Percentiles rank a stretch among this genome's conserved stretches.
Conservation (phyloP, 1,140 invertebrate species). For the Pogonomyrmex barbatus region DNA sequence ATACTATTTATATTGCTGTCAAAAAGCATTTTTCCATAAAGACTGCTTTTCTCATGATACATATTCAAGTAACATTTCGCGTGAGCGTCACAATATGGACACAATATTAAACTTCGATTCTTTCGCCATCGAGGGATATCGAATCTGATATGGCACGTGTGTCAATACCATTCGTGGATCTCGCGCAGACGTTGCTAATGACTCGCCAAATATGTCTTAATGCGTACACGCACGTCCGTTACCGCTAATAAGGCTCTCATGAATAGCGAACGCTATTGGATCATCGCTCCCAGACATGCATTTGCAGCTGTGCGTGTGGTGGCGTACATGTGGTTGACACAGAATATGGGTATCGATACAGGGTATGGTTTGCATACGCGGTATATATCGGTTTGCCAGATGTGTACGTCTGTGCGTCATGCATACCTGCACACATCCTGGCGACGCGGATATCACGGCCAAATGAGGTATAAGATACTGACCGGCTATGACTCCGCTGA, state of each 20-base stretch:
- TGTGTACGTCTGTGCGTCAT: slow-evolving; percentile 47
- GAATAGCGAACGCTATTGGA: slow-evolving; percentile 57
- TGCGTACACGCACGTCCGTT: slow-evolving; percentile 56
- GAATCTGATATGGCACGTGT: background rate
- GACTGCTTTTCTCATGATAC: background rate
- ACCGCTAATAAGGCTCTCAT: slow-evolving; percentile 61
- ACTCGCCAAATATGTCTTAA: slow-evolving; percentile 62
- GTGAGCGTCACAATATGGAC: background rate
- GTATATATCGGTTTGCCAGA: slow-evolving; percentile 33
- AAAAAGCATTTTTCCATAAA: background rate
- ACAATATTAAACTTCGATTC: background rate
- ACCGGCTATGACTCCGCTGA: slow-evolving; percentile 17
- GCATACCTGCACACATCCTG: slow-evolving; percentile 49
- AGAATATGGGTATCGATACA: slow-evolving; percentile 53
- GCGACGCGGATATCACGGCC: slow-evolving; percentile 36
- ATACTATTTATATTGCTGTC: background rate
- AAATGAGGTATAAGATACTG: slow-evolving; percentile 46
- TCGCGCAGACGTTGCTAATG: slow-evolving; percentile 48
- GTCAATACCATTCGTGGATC: slow-evolving; percentile 51
- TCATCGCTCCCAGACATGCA: slow-evolving; percentile 51
- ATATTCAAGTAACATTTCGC: background rate
- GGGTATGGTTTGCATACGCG: slow-evolving; percentile 55
- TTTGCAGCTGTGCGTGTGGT: slow-evolving; percentile 44
- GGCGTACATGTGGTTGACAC: slow-evolving; percentile 52
- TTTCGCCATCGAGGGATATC: background rate